Conservation (phyloP, 2,797 vertebrate genomes). For the Chelonia mydas region DNA sequence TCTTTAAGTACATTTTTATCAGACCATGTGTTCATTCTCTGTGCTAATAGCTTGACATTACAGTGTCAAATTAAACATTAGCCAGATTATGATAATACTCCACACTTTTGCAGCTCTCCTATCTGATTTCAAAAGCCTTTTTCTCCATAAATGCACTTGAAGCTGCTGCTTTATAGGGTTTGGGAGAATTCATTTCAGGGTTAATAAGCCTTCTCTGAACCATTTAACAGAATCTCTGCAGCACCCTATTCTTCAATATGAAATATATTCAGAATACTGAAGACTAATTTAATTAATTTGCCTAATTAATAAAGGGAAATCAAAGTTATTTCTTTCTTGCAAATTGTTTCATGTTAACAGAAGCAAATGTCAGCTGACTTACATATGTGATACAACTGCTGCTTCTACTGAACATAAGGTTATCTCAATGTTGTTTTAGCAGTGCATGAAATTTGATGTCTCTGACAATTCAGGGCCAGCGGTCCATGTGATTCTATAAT, state of each 20-base stretch:
- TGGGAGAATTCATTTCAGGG: slow-evolving; percentile 58
- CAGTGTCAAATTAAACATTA: slow-evolving; percentile 69
- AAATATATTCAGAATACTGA: slow-evolving; percentile 21
- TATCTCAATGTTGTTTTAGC: slow-evolving; percentile 79
- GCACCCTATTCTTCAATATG: slow-evolving; percentile 16
- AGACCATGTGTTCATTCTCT: slow-evolving; percentile 58
- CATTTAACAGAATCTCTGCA: slow-evolving; percentile 60
- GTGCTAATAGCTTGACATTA: slow-evolving; percentile 66
- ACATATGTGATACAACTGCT: slow-evolving; percentile 7
- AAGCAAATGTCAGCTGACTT: slow-evolving; percentile 63
- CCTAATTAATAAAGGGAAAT: slow-evolving; percentile 67
- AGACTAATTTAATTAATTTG: slow-evolving; percentile 68
- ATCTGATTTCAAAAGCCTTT: slow-evolving; percentile 69
- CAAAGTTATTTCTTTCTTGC: slow-evolving; percentile 1
- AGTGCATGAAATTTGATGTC: slow-evolving; percentile 64
- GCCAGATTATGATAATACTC: slow-evolving; percentile 65
- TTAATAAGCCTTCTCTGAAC: slow-evolving; percentile 70
- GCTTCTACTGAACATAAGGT: slow-evolving; percentile 72
- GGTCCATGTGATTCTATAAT: slow-evolving; percentile 74
- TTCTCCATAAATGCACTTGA: slow-evolving; percentile 62
- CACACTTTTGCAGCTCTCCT: slow-evolving; percentile 60
- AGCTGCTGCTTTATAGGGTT: slow-evolving; percentile 48
- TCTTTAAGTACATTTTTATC: slow-evolving; percentile 70
- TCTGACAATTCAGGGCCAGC: slow-evolving; percentile 67
- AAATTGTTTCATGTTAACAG: slow-evolving; percentile 43